phyloP scores from a whole-genome alignment of 2,797 vertebrate species.

The Sardinella longiceps region DNA sequence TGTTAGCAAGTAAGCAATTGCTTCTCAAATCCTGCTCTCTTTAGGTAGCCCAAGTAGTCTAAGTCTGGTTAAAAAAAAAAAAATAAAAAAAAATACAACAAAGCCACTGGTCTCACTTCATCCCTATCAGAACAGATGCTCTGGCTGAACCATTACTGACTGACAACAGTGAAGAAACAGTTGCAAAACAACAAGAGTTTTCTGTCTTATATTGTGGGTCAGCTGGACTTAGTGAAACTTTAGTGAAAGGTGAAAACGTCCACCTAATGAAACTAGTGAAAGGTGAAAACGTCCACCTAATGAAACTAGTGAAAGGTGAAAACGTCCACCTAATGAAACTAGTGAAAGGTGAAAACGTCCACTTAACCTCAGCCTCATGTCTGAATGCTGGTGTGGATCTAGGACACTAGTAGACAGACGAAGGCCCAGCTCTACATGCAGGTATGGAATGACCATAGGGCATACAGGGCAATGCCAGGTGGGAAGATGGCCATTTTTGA shows the following conservation, averaged over 20 bases:
- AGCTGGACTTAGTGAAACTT: not conserved
- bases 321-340: not conserved
- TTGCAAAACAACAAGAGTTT: not conserved
- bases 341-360: not conserved
- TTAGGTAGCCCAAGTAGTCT: not conserved
- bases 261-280: not conserved
- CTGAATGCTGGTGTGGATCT: not conserved
- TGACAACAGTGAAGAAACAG: not conserved
- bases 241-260: not conserved
- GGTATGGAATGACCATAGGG: too few species aligned
- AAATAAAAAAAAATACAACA: not conserved
- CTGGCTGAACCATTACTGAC: not conserved
- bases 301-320: not conserved
- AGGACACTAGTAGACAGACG: too few species aligned
- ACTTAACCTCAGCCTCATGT: not conserved
- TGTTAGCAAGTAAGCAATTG: not conserved
- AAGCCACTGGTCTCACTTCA: not conserved
- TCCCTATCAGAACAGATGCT: not conserved
- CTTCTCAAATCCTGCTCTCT: not conserved
- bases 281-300: not conserved
- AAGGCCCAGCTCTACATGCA: too few species aligned
- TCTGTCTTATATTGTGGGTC: not conserved
- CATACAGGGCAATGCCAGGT: too few species aligned
- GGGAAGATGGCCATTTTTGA: too few species aligned
- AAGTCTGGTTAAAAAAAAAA: not conserved